Conservation (phyloP, 2,797 vertebrate species). For the Lindbergichthys nudifrons region DNA sequence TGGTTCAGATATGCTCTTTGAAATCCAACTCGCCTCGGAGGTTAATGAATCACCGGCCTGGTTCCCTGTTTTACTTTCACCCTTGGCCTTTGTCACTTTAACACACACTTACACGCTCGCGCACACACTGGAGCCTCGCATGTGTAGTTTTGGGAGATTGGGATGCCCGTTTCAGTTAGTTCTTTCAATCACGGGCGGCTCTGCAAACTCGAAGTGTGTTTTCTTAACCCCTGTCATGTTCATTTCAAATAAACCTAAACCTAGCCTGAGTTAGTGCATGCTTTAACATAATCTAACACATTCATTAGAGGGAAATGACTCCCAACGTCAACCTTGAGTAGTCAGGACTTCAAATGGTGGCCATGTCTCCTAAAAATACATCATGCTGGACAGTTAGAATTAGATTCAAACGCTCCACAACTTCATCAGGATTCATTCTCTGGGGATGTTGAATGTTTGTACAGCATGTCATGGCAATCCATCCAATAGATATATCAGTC, state of each 20-base stretch:
- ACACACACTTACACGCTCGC: slow-evolving; percentile 15
- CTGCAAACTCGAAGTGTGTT: slow-evolving; percentile 39
- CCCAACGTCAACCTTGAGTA: neutral
- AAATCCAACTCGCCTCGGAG: slow-evolving; percentile 67
- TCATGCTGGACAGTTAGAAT: neutral
- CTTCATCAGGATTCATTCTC: neutral
- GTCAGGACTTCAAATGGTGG: neutral
- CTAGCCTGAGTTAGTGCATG: slow-evolving; percentile 22
- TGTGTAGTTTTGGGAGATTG: slow-evolving; percentile 6
- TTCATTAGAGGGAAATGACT: slow-evolving; percentile 23
- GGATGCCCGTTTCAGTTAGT: slow-evolving; percentile 18
- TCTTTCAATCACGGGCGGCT: slow-evolving; percentile 34
- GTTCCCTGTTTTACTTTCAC: slow-evolving; percentile 60
- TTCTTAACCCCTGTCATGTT: slow-evolving; percentile 63
- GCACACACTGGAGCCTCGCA: neutral
- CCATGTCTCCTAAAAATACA: neutral
- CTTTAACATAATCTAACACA: slow-evolving; percentile 12
- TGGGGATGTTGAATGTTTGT: neutral
- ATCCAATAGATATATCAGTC: neutral
- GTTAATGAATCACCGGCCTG: slow-evolving; percentile 68
- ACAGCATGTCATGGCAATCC: neutral
- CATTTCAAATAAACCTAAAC: slow-evolving; percentile 51
- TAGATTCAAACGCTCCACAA: neutral
- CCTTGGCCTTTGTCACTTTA: slow-evolving; percentile 59
- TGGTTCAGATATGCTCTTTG: slow-evolving; percentile 65